Percentiles rank a stretch among this genome's conserved stretches.
Conservation (phyloP, 2,113 vertebrate species). For the Phalacrocorax pelagicus region DNA sequence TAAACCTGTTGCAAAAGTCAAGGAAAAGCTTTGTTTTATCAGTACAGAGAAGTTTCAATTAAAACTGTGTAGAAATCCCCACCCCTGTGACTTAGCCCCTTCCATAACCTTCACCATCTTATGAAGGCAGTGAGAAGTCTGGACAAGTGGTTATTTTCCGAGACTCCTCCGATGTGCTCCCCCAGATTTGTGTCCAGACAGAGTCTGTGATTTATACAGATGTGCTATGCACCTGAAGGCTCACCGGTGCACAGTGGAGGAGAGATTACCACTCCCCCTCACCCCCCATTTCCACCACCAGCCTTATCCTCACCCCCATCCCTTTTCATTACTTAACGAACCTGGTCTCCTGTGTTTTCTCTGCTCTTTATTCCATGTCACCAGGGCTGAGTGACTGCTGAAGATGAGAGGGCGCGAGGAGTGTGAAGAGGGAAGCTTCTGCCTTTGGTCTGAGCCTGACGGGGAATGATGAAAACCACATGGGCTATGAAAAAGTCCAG, state of each 20-base stretch:
- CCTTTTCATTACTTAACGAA: slow-evolving; percentile 6
- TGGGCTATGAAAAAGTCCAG: slow-evolving; percentile 73
- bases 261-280: neutral
- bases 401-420: slow-evolving; percentile 68
- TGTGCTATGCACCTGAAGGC: slow-evolving; percentile 4
- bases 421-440: slow-evolving; percentile 67
- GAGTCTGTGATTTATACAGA: neutral
- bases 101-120: neutral
- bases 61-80: neutral
- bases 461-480: slow-evolving; percentile 74
- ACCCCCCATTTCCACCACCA: neutral
- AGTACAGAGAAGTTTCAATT: neutral
- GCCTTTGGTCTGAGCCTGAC: slow-evolving; percentile 69
- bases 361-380: slow-evolving; percentile 64
- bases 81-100: neutral
- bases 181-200: neutral
- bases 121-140: neutral
- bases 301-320: neutral
- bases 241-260: neutral
- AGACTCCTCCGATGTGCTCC: neutral
- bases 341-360: slow-evolving; percentile 56
- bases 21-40: neutral
- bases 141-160: neutral
- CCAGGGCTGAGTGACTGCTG: slow-evolving; percentile 54
- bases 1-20: neutral